Percentiles rank a stretch among this genome's conserved stretches.
Conservation (phyloP, 2,888 invertebrate species). For the Noctua fimbriata region DNA sequence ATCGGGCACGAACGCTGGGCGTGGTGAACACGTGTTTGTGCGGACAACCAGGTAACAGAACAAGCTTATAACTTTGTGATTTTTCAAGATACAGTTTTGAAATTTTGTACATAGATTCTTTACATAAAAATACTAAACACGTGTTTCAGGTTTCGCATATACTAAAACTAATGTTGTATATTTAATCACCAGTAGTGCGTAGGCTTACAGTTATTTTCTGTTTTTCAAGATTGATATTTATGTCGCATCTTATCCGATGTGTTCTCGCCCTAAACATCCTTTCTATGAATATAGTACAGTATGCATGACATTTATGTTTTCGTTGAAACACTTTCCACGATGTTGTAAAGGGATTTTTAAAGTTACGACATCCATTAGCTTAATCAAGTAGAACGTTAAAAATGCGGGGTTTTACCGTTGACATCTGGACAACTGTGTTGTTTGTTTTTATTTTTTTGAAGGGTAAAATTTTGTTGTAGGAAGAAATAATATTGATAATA, state of each 20-base stretch:
- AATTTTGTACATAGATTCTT: too few species aligned
- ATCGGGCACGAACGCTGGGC: too few species aligned
- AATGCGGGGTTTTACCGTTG: conserved; percentile 14
- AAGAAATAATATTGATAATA: not conserved
- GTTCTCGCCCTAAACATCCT: not conserved
- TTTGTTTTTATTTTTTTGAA: not conserved
- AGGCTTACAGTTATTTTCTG: not conserved
- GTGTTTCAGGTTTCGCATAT: too few species aligned
- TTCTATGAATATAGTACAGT: not conserved
- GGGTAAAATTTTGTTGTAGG: not conserved
- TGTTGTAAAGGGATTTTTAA: conserved; percentile 23
- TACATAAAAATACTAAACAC: too few species aligned
- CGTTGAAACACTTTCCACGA: conserved; percentile 9
- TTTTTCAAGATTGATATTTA: not conserved
- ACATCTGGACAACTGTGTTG: not conserved
- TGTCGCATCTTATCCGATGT: not conserved
- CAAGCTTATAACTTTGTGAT: too few species aligned
- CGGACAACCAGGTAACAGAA: too few species aligned
- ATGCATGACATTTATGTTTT: conserved; percentile 20
- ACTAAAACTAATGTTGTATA: too few species aligned
- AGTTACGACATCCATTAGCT: conserved; percentile 1
- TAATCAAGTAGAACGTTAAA: conserved; percentile 12
- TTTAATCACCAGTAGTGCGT: too few species aligned
- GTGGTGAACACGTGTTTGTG: too few species aligned
- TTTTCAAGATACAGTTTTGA: too few species aligned